A percentile compares a stretch with the other conserved stretches of the same genome.
Conservation (phyloP, 2,888 invertebrate genomes). For the Hololepta plana region DNA sequence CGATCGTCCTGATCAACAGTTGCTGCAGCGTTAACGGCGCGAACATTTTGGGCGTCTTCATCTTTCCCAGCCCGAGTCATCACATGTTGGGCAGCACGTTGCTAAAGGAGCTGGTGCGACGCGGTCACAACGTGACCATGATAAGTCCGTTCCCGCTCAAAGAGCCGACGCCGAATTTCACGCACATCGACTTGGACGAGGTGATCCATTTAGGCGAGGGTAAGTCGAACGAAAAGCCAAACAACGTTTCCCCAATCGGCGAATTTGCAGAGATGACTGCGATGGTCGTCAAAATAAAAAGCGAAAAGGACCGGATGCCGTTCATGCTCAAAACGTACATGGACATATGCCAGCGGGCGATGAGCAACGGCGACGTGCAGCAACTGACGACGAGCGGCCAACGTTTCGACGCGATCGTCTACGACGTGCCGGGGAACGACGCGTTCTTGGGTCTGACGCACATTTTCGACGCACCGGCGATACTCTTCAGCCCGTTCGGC, state of each 20-base stretch:
- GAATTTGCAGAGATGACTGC: no score
- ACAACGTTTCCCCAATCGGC: not conserved
- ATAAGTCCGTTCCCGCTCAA: constrained; percentile 18
- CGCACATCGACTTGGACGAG: constrained; percentile 3
- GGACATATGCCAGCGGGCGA: no score
- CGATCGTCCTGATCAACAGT: no score
- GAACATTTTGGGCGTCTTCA: constrained; percentile 15
- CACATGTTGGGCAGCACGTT: constrained; percentile 18
- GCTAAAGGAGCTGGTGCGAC: constrained; percentile 31
- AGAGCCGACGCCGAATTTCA: constrained; percentile 12
- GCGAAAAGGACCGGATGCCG: no score
- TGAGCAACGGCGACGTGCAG: no score
- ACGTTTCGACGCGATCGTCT: constrained; percentile 16
- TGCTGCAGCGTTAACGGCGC: no score
- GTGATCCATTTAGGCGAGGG: constrained; percentile 2
- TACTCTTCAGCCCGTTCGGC: constrained; percentile 12
- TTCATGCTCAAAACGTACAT: no score
- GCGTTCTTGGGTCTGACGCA: constrained; percentile 15
- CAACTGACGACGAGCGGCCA: no score
- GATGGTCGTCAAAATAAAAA: no score
- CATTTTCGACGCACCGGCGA: constrained; percentile 14
- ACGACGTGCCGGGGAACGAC: constrained; percentile 15
- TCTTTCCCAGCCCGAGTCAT: constrained; percentile 14
- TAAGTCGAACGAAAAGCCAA: constrained; percentile 2
- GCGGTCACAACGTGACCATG: constrained; percentile 35